phyloP scores from a whole-genome alignment of 2,113 vertebrate genomes.

The Motacilla alba region DNA sequence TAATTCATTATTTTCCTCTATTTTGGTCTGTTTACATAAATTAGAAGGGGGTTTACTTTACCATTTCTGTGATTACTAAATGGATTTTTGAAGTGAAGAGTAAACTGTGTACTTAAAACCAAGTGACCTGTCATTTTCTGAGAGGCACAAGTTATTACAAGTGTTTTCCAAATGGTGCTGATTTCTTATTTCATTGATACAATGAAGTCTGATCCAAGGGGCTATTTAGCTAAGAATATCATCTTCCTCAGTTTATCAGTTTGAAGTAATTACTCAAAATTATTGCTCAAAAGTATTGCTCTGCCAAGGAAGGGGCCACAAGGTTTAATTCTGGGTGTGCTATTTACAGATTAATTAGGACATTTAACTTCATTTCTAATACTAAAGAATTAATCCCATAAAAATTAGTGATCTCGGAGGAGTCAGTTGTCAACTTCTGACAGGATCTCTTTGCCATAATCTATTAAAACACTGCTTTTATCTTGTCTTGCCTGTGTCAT shows the following conservation, averaged over 20 bases:
- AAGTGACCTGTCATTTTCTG: background rate
- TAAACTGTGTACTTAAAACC: background rate
- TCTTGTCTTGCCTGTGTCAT: slow-evolving; percentile 93
- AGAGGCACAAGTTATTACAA: background rate
- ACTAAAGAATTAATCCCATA: slow-evolving; percentile 92
- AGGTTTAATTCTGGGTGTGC: slow-evolving; percentile 79
- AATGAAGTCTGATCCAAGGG: slow-evolving; percentile 33
- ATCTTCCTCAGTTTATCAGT: slow-evolving; percentile 64
- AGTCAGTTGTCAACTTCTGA: slow-evolving; percentile 90
- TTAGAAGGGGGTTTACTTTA: background rate
- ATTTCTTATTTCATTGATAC: background rate
- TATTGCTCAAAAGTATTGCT: slow-evolving; percentile 39
- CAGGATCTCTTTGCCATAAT: slow-evolving; percentile 90
- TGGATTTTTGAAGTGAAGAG: background rate
- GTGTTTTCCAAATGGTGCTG: background rate
- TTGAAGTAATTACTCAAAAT: slow-evolving; percentile 85
- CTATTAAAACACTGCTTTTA: slow-evolving; percentile 97
- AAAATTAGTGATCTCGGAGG: slow-evolving; percentile 91
- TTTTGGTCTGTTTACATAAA: background rate
- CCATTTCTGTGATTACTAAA: background rate
- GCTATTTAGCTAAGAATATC: slow-evolving; percentile 54
- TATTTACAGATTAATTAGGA: slow-evolving; percentile 95
- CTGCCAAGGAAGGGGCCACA: slow-evolving; percentile 70
- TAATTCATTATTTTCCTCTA: background rate
- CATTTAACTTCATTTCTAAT: slow-evolving; percentile 92